A percentile compares a stretch with the other conserved stretches of the same genome.
Evolutionary conservation across 2,113 vertebrate genomes (phyloP).

Genomic region (Saguinus midas): DNA sequence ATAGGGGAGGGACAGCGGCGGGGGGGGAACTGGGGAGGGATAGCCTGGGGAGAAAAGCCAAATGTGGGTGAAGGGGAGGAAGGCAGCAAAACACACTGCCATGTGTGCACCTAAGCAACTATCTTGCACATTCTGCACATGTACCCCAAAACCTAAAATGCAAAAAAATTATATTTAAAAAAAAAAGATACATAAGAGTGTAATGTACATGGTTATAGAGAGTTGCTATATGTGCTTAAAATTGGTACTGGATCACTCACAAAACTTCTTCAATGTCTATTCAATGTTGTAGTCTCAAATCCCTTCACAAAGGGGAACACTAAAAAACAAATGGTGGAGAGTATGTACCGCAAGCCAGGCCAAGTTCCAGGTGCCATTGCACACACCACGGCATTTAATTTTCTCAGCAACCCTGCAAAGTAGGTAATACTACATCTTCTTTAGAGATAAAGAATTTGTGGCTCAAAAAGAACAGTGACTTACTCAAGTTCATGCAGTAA

Average conservation of each 20-base stretch:
- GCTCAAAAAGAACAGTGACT: background rate
- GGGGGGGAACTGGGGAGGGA: too few relatives aligned
- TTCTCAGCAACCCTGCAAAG: background rate
- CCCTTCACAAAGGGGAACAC: background rate
- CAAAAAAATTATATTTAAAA: too few relatives aligned
- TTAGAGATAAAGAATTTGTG: background rate
- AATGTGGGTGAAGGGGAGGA: too few relatives aligned
- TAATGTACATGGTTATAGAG: background rate
- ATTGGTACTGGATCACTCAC: background rate
- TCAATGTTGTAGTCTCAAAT: background rate
- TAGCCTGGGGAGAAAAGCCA: too few relatives aligned
- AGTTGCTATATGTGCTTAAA: background rate
- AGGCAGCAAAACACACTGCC: too few relatives aligned
- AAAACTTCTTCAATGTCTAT: background rate
- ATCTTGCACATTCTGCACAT: too few relatives aligned
- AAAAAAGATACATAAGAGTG: conserved; percentile 8
- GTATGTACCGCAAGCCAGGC: background rate
- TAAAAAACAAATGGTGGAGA: background rate
- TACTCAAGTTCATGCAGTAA: background rate
- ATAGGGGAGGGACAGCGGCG: too few relatives aligned
- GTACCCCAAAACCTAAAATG: too few relatives aligned
- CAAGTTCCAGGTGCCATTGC: too few relatives aligned
- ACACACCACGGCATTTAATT: background rate
- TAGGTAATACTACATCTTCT: background rate
- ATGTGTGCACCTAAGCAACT: too few relatives aligned